Evolutionary conservation across 2,888 invertebrate species (phyloP), one percentile per base, ranked within the genome.

Genomic region (Tinea semifulvella): DNA sequence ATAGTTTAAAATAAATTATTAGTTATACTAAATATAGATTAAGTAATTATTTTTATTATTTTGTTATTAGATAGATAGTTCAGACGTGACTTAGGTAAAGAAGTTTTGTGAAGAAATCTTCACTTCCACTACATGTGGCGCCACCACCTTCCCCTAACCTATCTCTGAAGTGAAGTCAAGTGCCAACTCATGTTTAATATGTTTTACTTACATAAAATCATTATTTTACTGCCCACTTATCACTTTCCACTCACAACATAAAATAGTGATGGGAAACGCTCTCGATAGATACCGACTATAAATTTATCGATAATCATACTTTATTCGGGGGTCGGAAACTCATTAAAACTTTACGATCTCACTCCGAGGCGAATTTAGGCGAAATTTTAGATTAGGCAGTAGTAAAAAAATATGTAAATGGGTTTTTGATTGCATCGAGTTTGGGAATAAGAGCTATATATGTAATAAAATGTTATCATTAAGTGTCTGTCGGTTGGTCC

Each of bases 331-430:
- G 53, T 70, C 72, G 64, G 62, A 55, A 43, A 56, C 52, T 69
- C 72, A 64, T 76, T 65, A 77, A 75, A 55, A 39, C 53, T 68
- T 75, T 65, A 62, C 59, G 16, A 26, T n/a, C n/a, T n/a, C n/a
- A n/a, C 16, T 25, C 16, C 26, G 5, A 22, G 56, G 74, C 74
- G 63, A 76, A 76, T 71, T 63, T 65, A 59, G 60, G 77, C 77
- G 56, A 79, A 77, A 71, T 67, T 70, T 65, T 25, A 74, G 75
- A 77, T 79, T 72, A 71, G 67, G 56, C 54, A 52, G 68, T 61
- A 66, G 61, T 77, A 68, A 77, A 73, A 50, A 27, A 25, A 61
- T 70, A 71, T 64, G 61, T 60, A 55, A 55, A 52, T 50, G 46
- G 46, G 52, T 52, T 54, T 61, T 65, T 62, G 65, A 68, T 64